Conservation (phyloP, 2,113 vertebrate genomes). For the Lophura nycthemera region DNA sequence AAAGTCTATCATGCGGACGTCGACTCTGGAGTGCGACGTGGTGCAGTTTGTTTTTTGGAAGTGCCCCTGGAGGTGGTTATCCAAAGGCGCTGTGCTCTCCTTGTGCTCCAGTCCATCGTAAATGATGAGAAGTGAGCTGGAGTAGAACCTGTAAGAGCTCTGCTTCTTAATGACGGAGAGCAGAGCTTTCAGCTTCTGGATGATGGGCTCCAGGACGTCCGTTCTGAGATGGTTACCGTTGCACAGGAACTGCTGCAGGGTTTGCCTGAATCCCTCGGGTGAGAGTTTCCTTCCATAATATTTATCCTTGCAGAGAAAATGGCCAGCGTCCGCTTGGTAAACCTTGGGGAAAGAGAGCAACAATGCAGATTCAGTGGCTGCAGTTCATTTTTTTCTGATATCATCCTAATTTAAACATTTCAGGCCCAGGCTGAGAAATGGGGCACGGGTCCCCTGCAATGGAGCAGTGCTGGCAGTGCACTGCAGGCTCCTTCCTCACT, state of each 20-base stretch:
- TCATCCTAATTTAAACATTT: neutral
- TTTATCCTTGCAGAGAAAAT: slow-evolving; percentile 84
- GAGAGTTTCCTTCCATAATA: slow-evolving; percentile 80
- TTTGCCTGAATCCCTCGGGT: slow-evolving; percentile 71
- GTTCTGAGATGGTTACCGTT: slow-evolving; percentile 58
- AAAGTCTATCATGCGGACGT: slow-evolving; percentile 84
- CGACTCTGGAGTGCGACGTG: slow-evolving; percentile 25
- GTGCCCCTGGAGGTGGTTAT: neutral
- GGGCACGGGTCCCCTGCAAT: neutral
- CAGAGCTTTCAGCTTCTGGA: slow-evolving; percentile 70
- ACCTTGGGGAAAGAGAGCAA: slow-evolving; percentile 66
- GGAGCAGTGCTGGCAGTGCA: neutral
- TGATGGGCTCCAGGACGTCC: slow-evolving; percentile 77
- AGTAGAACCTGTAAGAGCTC: slow-evolving; percentile 83
- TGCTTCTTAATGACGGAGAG: slow-evolving; percentile 75
- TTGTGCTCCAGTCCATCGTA: slow-evolving; percentile 76
- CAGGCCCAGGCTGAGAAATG: neutral
- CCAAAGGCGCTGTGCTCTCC: neutral
- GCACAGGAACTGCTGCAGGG: slow-evolving; percentile 78
- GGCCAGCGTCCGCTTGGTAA: slow-evolving; percentile 74
- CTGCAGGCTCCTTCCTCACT: neutral
- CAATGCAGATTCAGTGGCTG: neutral
- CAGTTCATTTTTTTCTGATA: neutral
- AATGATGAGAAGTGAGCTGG: slow-evolving; percentile 84
- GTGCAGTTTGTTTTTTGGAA: neutral